These are phyloP conservation scores for Chrosomus eos DNA, from an alignment of 2,797 vertebrate species.

Conservation along the genomic window DNA sequence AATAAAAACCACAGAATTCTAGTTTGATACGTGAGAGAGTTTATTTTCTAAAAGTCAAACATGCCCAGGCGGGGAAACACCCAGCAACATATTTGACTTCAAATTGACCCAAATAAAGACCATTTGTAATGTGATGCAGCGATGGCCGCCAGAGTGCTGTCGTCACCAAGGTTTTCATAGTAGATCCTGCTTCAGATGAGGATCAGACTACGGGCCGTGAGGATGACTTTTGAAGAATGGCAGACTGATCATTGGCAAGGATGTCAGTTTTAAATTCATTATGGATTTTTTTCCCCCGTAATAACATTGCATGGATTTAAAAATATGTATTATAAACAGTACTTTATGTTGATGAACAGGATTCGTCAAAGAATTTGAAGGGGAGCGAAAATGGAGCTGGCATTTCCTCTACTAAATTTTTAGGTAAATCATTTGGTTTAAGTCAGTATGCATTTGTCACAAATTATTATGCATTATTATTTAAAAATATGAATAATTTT, in stretches of 20 bases:
- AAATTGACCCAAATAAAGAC: neutral
- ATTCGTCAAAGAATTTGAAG: conserved; percentile 38
- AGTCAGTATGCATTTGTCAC: neutral
- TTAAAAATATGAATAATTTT: neutral
- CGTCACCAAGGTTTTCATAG: conserved; percentile 90
- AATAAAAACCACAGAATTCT: neutral
- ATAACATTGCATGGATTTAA: neutral
- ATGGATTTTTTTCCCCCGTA: neutral
- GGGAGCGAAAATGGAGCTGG: conserved; percentile 65
- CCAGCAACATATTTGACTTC: neutral
- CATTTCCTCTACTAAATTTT: conserved; percentile 63
- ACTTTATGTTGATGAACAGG: conserved; percentile 5
- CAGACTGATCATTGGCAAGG: conserved; percentile 47
- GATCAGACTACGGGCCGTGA: conserved; percentile 63
- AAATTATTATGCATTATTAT: neutral
- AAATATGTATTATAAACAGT: neutral
- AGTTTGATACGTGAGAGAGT: neutral
- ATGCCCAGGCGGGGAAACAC: neutral
- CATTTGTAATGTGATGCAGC: conserved; percentile 70
- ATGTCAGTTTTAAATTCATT: conserved; percentile 58
- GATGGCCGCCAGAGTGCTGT: conserved; percentile 86
- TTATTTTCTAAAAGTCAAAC: neutral
- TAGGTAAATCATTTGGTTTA: conserved; percentile 71
- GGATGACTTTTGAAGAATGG: conserved; percentile 66
- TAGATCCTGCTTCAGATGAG: conserved; percentile 72